Conservation (phyloP, 2,797 vertebrate species). For the Nannoperca obscura region DNA sequence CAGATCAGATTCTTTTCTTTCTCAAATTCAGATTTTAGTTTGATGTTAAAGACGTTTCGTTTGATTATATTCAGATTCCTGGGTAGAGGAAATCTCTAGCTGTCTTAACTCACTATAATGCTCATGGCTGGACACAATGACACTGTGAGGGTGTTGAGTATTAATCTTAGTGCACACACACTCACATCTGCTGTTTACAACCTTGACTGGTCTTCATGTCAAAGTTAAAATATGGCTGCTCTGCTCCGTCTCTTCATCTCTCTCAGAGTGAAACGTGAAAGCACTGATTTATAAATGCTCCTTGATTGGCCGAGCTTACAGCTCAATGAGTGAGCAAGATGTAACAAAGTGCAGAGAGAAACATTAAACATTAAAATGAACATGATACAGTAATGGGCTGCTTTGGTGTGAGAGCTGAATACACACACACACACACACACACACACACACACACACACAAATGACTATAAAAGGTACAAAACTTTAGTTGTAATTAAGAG, state of each 20-base stretch:
- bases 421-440: not conserved
- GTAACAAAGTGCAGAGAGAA: slow-evolving; percentile 1
- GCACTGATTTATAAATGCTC: slow-evolving; percentile 45
- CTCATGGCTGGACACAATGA: not conserved
- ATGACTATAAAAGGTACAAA: not conserved
- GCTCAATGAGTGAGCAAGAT: slow-evolving; percentile 35
- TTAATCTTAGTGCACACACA: not conserved
- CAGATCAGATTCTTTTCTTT: no score
- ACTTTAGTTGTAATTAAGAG: not conserved
- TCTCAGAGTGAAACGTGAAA: slow-evolving; percentile 9
- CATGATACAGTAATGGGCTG: not conserved
- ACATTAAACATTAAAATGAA: not conserved
- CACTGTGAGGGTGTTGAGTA: no score
- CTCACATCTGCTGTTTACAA: slow-evolving; percentile 12
- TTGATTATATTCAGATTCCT: no score
- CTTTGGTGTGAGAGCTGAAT: not conserved
- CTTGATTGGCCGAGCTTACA: slow-evolving; percentile 13
- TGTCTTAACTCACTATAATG: not conserved
- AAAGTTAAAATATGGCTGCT: slow-evolving; percentile 8
- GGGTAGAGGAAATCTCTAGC: not conserved
- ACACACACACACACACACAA: not conserved
- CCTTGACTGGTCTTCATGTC: slow-evolving; percentile 6
- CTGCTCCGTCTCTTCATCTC: not conserved
- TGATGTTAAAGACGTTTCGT: no score
- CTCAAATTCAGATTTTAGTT: no score